These are phyloP conservation scores for Tipula vernalis DNA, from an alignment of 2,888 invertebrate species.

Conservation along the genomic window DNA sequence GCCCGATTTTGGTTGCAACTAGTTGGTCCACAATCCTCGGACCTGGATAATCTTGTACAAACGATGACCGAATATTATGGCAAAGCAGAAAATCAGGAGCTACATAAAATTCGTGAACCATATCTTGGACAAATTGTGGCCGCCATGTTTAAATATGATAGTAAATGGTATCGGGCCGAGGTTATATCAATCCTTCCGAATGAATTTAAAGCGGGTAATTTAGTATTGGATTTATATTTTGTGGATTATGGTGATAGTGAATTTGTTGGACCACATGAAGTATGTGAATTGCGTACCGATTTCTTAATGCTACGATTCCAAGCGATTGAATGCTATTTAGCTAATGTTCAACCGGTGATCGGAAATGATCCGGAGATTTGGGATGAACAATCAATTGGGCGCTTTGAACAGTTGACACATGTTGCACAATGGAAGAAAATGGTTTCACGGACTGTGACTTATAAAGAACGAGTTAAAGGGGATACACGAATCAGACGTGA, in stretches of 20 bases:
- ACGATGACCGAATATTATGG: slow-evolving; percentile 75
- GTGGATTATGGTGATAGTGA: slow-evolving; percentile 83
- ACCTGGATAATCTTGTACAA: slow-evolving; percentile 65
- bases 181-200: slow-evolving; percentile 49
- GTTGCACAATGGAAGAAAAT: slow-evolving; percentile 71
- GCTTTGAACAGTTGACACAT: slow-evolving; percentile 58
- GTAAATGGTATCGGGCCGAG: slow-evolving; percentile 61
- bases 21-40: slow-evolving; percentile 56
- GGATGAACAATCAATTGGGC: slow-evolving; percentile 48
- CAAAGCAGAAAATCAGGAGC: slow-evolving; percentile 46
- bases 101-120: slow-evolving; percentile 45
- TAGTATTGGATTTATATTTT: slow-evolving; percentile 60
- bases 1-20: slow-evolving; percentile 79
- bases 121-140: slow-evolving; percentile 71
- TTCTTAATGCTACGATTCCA: slow-evolving; percentile 41
- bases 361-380: slow-evolving; percentile 39
- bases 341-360: slow-evolving; percentile 51
- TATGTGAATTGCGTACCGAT: slow-evolving; percentile 64
- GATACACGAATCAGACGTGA: slow-evolving; percentile 36
- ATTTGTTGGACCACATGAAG: slow-evolving; percentile 47
- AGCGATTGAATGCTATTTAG: slow-evolving; percentile 79
- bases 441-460: slow-evolving; percentile 61
- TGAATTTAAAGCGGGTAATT: slow-evolving; percentile 46
- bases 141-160: slow-evolving; percentile 67
- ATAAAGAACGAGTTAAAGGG: slow-evolving; percentile 43